Evolutionary conservation across 2,113 vertebrate species (phyloP), one percentile per base, ranked within the genome.

Genomic region (Rhombomys opimus): DNA sequence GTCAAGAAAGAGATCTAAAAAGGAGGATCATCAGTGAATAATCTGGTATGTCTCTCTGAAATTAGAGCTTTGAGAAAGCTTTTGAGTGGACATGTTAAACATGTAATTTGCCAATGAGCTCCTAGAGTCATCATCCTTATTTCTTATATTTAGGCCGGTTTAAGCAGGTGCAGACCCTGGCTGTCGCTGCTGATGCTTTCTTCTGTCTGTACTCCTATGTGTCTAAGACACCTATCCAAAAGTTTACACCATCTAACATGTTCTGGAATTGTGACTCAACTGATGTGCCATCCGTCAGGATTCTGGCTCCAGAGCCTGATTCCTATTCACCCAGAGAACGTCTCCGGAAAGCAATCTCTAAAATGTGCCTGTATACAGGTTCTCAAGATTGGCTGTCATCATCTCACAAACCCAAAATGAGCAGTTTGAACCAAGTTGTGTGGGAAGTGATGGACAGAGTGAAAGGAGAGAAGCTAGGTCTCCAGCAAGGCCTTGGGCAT

Each of bases 161-260:
- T 98, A 99, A 99, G 97, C 99, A 99, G 96, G 99, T 99, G 57
- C 99, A 99, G 95, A 99, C 99, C 3, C 97, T 99, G 95, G 99
- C 99, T 4, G 98, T 97, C 1, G 99, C 99, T 25, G 99, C 99
- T 1, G 99, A 99, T 12, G 99, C 99, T 12, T 99, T 99, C 97
- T 99, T 99, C 98, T 99, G 99, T 86, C 99, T 99, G 89, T 99
- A 99, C 97, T 99, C 99, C 65, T 98, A 99, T 0, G 99, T 99
- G 92, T 99, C 99, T 5, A 99, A 99, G 93, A 99, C 99, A 15
- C 99, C 99, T 2, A 96, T 99, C 17, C 99, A 98, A 96, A 99
- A 99, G 95, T 99, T 99, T 73, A 98, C 98, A n/a, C 98, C 99
- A 0, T 98, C 98, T 0, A 98, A 98, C 93, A 98, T 98, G 38